phyloP scores from a whole-genome alignment of 1,140 invertebrate species.

The Apocrypta bakeri region DNA sequence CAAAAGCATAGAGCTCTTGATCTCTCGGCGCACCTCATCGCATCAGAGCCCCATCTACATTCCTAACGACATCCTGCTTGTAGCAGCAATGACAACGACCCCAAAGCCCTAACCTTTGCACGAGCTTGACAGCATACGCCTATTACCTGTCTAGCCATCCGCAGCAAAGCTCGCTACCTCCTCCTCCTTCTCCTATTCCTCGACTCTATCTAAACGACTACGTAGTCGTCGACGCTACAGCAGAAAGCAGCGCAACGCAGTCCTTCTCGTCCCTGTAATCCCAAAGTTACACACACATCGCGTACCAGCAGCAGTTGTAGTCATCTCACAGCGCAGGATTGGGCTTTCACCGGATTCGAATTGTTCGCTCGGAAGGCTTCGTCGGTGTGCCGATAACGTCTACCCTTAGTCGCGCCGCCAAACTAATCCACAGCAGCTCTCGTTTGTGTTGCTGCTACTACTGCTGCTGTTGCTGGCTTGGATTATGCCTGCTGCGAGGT shows the following conservation, averaged over 20 bases:
- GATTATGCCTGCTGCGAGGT: background rate
- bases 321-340: background rate
- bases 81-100: background rate
- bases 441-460: background rate
- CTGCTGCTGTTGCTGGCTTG: background rate
- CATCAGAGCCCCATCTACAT: background rate
- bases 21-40: background rate
- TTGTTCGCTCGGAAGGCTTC: conserved; percentile 4
- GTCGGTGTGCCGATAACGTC: conserved; percentile 3
- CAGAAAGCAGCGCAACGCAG: background rate
- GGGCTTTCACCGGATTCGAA: background rate
- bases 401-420: background rate
- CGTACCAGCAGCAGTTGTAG: background rate
- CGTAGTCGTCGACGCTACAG: conserved; percentile 7
- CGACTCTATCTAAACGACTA: conserved; percentile 25
- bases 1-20: background rate
- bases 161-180: background rate
- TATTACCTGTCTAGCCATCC: conserved; percentile 4
- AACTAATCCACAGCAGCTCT: background rate
- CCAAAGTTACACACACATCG: conserved; percentile 37
- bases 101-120: background rate
- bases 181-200: background rate
- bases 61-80: background rate
- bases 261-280: conserved; percentile 22
- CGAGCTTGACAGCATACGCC: background rate